These are phyloP conservation scores for Amphiura filiformis DNA, from an alignment of 35 echinoderm and acorn worm species.

Conservation along the genomic window DNA sequence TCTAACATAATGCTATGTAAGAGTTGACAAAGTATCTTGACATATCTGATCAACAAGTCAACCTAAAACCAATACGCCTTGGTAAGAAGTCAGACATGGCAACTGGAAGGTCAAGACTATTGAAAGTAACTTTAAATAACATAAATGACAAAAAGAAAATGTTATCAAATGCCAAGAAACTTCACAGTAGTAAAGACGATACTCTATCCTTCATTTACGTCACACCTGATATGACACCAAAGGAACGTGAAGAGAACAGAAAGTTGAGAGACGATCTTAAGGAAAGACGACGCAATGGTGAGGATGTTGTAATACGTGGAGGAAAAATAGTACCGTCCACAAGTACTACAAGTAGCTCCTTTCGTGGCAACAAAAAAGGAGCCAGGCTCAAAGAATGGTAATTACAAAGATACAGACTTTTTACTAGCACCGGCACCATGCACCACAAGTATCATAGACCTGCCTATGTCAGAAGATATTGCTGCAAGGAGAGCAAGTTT, in stretches of 20 bases:
- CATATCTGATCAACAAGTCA: not conserved
- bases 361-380: not conserved
- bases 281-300: not conserved
- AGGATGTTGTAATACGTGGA: not conserved
- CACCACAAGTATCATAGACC: not conserved
- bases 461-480: not conserved
- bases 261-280: not conserved
- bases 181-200: not conserved
- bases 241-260: not conserved
- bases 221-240: not conserved
- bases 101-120: not conserved
- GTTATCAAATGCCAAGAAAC: not conserved
- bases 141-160: not conserved
- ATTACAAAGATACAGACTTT: not conserved
- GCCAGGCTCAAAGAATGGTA: not conserved
- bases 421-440: not conserved
- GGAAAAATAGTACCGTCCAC: not conserved
- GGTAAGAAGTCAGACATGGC: not conserved
- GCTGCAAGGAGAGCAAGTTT: not conserved
- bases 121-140: not conserved
- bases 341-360: not conserved
- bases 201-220: not conserved
- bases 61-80: not conserved
- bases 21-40: not conserved
- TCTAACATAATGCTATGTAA: no score